Evolutionary conservation across 1,140 invertebrate species (phyloP).

Genomic region (Ridgeia piscesae): DNA sequence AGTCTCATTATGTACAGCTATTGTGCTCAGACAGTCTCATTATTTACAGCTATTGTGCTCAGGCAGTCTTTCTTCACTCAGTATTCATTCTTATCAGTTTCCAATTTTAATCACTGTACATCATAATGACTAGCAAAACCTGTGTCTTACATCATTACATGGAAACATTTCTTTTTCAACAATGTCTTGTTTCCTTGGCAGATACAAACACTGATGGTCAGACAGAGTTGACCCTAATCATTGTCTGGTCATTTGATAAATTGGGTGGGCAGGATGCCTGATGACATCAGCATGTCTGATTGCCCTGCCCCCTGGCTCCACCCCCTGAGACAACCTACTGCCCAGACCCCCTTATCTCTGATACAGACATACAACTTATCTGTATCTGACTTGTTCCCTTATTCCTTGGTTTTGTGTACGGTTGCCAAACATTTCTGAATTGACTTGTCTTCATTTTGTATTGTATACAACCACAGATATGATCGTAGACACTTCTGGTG

Average conservation of each 20-base stretch:
- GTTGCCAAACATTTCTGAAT: not conserved
- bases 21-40: too few relatives aligned
- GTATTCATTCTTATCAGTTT: too few relatives aligned
- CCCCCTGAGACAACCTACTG: not conserved
- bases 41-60: too few relatives aligned
- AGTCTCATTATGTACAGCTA: too few relatives aligned
- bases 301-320: not conserved
- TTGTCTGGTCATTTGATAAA: not conserved
- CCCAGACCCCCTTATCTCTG: not conserved
- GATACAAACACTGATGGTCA: not conserved
- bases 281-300: not conserved
- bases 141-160: not conserved
- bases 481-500: not conserved
- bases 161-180: not conserved
- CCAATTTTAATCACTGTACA: too few relatives aligned
- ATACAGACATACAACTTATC: not conserved
- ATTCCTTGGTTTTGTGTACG: not conserved
- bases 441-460: not conserved
- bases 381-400: not conserved
- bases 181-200: not conserved
- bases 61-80: too few relatives aligned
- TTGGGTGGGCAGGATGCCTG: not conserved
- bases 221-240: not conserved
- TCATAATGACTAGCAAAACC: not conserved
- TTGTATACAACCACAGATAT: not conserved